phyloP scores from a whole-genome alignment of 2,888 invertebrate species.

The Pseudococcus jackbeardsleyi region DNA sequence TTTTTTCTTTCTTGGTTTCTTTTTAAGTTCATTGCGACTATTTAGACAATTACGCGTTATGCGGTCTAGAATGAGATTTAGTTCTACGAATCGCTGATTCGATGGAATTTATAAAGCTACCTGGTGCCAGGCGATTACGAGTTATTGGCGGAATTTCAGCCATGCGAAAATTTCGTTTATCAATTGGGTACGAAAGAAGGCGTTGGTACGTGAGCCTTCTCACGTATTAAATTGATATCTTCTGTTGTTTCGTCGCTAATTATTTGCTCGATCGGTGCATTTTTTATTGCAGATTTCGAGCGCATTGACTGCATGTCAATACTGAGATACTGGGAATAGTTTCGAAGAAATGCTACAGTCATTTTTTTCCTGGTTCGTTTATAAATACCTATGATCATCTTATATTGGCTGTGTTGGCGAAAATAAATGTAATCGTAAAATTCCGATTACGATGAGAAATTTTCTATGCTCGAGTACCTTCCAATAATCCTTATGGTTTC shows the following conservation, averaged over 20 bases:
- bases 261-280: neutral
- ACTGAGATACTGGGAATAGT: neutral
- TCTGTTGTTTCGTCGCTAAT: neutral
- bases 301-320: neutral
- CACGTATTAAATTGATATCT: neutral
- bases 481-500: neutral
- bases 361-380: neutral
- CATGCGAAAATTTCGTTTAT: conserved; percentile 6
- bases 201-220: conserved; percentile 13
- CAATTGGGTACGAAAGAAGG: neutral
- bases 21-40: conserved; percentile 34
- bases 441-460: neutral
- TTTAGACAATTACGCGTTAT: neutral
- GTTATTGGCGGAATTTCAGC: conserved; percentile 4
- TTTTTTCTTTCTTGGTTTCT: too few relatives aligned
- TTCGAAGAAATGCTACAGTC: neutral
- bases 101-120: neutral
- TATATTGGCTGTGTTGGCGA: neutral
- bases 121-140: neutral
- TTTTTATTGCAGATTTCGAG: neutral
- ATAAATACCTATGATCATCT: neutral
- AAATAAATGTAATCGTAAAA: conserved; percentile 7
- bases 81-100: conserved; percentile 38
- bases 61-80: conserved; percentile 6
- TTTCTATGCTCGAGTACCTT: neutral